phyloP scores from a whole-genome alignment of 2,888 invertebrate species.

The Schizaphis graminum region DNA sequence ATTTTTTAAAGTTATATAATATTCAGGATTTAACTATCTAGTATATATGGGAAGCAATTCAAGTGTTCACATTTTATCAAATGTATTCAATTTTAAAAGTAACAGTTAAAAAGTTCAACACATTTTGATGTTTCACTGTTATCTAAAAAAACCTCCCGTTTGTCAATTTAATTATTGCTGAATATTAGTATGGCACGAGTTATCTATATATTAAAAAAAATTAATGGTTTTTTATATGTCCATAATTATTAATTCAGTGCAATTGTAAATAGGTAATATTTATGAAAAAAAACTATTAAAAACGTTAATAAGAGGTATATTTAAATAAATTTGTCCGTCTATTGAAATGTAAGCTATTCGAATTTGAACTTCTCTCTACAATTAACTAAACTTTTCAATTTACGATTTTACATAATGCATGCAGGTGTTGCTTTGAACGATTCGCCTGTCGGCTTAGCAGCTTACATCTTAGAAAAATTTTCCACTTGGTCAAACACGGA shows the following conservation, averaged over 20 bases:
- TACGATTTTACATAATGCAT: slow-evolving; percentile 61
- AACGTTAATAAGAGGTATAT: background rate
- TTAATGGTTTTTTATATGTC: no score
- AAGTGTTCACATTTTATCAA: no score
- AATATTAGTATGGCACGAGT: no score
- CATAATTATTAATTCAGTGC: no score
- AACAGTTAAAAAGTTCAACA: no score
- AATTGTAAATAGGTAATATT: background rate
- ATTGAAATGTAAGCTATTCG: background rate
- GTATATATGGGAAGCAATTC: no score
- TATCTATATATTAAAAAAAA: no score
- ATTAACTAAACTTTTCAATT: background rate
- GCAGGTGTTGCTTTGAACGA: slow-evolving; percentile 79
- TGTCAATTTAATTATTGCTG: no score
- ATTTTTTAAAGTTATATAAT: background rate
- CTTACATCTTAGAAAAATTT: slow-evolving; percentile 92
- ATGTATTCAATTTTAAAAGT: no score
- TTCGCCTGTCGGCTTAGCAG: slow-evolving; percentile 88
- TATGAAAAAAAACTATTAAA: background rate
- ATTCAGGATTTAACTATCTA: no score
- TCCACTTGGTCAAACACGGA: slow-evolving; percentile 79
- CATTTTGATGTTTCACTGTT: no score
- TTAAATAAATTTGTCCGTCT: background rate
- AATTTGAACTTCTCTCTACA: background rate
- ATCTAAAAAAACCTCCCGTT: no score